Evolutionary conservation across 2,888 invertebrate species (phyloP).

Genomic region (Chouioia cunea): DNA sequence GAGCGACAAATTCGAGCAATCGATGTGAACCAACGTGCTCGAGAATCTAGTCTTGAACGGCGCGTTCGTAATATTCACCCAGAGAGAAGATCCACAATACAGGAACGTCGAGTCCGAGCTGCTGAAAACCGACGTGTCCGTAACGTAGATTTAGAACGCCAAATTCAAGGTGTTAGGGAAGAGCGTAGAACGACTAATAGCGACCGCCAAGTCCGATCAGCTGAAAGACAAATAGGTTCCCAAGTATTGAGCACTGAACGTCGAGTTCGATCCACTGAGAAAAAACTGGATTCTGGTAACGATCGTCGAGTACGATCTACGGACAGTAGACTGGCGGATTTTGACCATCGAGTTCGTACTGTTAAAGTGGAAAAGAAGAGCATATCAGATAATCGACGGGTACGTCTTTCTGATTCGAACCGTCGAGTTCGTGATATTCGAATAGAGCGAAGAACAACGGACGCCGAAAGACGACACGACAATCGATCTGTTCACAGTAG

Average conservation of each 20-base stretch:
- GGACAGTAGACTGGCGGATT: not conserved
- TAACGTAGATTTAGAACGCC: not conserved
- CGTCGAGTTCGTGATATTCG: not conserved
- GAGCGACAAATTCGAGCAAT: not conserved
- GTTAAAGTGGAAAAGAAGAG: not conserved
- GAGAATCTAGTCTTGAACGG: not conserved
- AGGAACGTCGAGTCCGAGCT: not conserved
- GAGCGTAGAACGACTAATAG: constrained; percentile 10
- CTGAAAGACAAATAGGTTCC: not conserved
- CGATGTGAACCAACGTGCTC: not conserved
- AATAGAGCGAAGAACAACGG: not conserved
- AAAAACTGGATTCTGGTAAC: no score
- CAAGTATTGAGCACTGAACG: not conserved
- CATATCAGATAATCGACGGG: not conserved
- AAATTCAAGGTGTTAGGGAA: not conserved
- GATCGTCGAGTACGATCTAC: not conserved
- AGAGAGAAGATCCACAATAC: not conserved
- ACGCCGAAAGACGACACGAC: no score
- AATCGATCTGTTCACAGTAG: no score
- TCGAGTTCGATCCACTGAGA: constrained; percentile 6
- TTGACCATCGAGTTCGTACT: constrained; percentile 16
- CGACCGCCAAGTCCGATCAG: not conserved
- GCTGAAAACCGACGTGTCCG: constrained; percentile 9
- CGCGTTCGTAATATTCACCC: not conserved
- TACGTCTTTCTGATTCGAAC: not conserved